These are phyloP conservation scores for Hipparchia semele DNA, from an alignment of 2,888 invertebrate genomes.

Conservation along the genomic window DNA sequence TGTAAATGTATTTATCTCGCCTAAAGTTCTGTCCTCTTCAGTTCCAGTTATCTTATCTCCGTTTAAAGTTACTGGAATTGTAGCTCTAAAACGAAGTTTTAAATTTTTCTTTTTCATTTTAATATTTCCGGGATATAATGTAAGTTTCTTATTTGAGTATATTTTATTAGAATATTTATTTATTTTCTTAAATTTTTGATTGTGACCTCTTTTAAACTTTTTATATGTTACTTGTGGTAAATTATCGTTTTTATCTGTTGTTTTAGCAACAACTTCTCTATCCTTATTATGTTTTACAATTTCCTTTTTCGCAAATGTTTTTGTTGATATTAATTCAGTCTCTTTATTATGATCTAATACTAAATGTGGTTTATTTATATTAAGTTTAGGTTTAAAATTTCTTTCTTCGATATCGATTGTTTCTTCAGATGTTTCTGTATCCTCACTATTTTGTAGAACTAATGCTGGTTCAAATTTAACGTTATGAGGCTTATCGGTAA, in stretches of 20 bases:
- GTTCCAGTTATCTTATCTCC: not conserved
- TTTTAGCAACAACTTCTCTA: not conserved
- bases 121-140: slow-evolving; percentile 30
- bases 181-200: not conserved
- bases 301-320: not conserved
- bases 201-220: not conserved
- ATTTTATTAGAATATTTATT: not conserved
- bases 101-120: slow-evolving; percentile 10
- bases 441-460: slow-evolving; percentile 4
- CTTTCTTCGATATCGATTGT: not conserved
- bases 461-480: not conserved
- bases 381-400: not conserved
- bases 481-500: not conserved
- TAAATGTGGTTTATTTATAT: not conserved
- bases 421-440: not conserved
- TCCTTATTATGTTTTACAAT: not conserved
- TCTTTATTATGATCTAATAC: not conserved
- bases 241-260: not conserved
- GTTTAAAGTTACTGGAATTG: not conserved
- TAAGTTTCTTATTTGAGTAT: slow-evolving; percentile 7
- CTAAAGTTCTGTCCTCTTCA: not conserved
- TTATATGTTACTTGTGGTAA: not conserved
- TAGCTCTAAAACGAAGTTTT: not conserved
- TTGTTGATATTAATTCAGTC: not conserved
- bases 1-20: not conserved